Percentiles rank a stretch among this genome's conserved stretches.
Evolutionary conservation across 2,888 invertebrate genomes (phyloP).

Genomic region (Psococerastis gibbosa): DNA sequence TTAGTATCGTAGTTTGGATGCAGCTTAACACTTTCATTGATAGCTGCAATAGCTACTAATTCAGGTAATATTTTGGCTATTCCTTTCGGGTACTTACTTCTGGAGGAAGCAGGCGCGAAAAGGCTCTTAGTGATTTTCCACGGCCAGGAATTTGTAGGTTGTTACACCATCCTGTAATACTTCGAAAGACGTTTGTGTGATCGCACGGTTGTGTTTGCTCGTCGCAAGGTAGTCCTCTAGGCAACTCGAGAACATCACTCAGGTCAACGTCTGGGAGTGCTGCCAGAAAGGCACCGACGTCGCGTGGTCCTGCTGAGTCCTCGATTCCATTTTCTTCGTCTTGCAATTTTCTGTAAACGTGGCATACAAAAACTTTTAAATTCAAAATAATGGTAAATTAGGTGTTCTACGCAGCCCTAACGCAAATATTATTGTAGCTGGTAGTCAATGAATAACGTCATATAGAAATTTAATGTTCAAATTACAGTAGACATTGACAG

Average conservation of each 20-base stretch:
- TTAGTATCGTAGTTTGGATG: too few relatives aligned
- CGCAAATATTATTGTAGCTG: too few relatives aligned
- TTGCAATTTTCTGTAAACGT: slow-evolving; percentile 21
- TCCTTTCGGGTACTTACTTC: too few relatives aligned
- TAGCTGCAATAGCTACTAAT: too few relatives aligned
- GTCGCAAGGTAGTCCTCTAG: slow-evolving; percentile 26
- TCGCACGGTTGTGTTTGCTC: slow-evolving; percentile 29
- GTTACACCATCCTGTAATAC: slow-evolving; percentile 30
- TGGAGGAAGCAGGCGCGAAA: slow-evolving; percentile 26
- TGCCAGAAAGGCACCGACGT: slow-evolving; percentile 25
- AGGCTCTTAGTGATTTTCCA: slow-evolving; percentile 27
- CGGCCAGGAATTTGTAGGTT: slow-evolving; percentile 27
- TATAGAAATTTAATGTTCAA: too few relatives aligned
- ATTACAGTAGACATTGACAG: too few relatives aligned
- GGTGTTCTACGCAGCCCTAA: not conserved
- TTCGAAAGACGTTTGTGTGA: slow-evolving; percentile 27
- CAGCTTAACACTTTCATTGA: too few relatives aligned
- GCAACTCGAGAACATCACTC: slow-evolving; percentile 25
- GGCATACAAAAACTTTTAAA: not conserved
- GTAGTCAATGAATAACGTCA: too few relatives aligned
- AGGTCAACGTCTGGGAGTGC: slow-evolving; percentile 27
- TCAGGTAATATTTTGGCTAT: too few relatives aligned
- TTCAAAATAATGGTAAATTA: not conserved
- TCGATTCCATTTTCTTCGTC: slow-evolving; percentile 21
- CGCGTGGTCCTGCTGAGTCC: slow-evolving; percentile 19